phyloP scores from a whole-genome alignment of 2,113 vertebrate genomes.

The Chaenocephalus aceratus region DNA sequence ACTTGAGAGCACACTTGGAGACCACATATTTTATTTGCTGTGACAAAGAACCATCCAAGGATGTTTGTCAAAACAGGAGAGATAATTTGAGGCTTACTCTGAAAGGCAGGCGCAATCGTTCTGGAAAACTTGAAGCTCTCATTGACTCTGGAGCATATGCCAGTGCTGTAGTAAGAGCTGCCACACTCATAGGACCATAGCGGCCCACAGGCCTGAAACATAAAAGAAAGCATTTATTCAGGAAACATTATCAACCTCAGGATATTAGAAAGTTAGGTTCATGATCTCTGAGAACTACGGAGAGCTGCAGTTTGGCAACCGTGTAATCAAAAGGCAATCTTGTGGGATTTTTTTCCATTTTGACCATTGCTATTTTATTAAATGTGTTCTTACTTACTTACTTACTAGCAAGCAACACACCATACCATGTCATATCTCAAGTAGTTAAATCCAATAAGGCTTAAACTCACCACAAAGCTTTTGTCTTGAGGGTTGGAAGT shows the following conservation, averaged over 20 bases:
- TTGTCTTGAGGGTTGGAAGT: slow-evolving; percentile 93
- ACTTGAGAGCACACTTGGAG: neutral
- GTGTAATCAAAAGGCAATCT: slow-evolving; percentile 55
- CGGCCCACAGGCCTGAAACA: slow-evolving; percentile 92
- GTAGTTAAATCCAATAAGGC: neutral
- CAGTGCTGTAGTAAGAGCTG: slow-evolving; percentile 97
- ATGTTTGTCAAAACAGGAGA: slow-evolving; percentile 9
- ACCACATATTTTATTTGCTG: slow-evolving; percentile 21
- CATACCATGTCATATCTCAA: neutral
- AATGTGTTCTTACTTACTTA: slow-evolving; percentile 23
- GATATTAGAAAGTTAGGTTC: slow-evolving; percentile 18
- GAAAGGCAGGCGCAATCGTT: slow-evolving; percentile 94
- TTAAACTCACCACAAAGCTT: slow-evolving; percentile 93
- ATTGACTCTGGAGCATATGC: slow-evolving; percentile 95
- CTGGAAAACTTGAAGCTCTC: slow-evolving; percentile 95
- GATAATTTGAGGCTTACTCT: slow-evolving; percentile 83
- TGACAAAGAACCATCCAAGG: neutral
- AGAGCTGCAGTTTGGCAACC: slow-evolving; percentile 12
- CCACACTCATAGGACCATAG: slow-evolving; percentile 98
- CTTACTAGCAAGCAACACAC: slow-evolving; percentile 22
- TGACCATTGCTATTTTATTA: slow-evolving; percentile 29
- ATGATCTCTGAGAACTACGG: slow-evolving; percentile 12
- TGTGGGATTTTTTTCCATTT: slow-evolving; percentile 36
- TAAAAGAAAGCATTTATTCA: slow-evolving; percentile 34
- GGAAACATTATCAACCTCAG: slow-evolving; percentile 19